Evolutionary conservation across 2,888 invertebrate species (phyloP).

Genomic region (Abrostola tripartita): DNA sequence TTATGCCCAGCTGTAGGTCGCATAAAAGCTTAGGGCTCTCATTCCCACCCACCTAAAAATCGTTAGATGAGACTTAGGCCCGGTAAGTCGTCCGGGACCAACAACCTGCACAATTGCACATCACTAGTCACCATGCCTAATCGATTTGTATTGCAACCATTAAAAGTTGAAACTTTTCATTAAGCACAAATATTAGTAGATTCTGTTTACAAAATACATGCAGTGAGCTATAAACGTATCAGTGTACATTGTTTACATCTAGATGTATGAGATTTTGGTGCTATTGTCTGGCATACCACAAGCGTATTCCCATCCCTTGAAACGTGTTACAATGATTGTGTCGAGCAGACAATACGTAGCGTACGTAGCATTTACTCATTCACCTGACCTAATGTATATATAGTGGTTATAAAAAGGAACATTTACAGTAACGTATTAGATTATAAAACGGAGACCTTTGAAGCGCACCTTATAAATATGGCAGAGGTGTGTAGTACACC

Average conservation of each 20-base stretch:
- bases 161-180: neutral
- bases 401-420: neutral
- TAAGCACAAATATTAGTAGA: neutral
- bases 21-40: no score
- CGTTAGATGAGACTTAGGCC: no score
- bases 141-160: no score
- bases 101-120: no score
- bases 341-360: conserved; percentile 27
- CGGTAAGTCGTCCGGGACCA: no score
- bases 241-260: conserved; percentile 52
- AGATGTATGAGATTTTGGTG: conserved; percentile 46
- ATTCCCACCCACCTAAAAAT: no score
- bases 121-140: no score
- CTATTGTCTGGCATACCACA: conserved; percentile 39
- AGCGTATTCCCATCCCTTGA: conserved; percentile 54
- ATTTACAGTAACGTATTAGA: neutral
- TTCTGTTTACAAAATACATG: conserved; percentile 4
- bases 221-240: conserved; percentile 37
- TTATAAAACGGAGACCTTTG: neutral
- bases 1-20: no score
- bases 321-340: conserved; percentile 39
- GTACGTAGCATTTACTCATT: conserved; percentile 29
- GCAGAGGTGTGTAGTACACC: no score
- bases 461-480: no score
- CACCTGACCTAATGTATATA: conserved; percentile 4